Base-by-base conservation (phyloP, 1,140 invertebrate species). In the Battus philenor region DNA sequence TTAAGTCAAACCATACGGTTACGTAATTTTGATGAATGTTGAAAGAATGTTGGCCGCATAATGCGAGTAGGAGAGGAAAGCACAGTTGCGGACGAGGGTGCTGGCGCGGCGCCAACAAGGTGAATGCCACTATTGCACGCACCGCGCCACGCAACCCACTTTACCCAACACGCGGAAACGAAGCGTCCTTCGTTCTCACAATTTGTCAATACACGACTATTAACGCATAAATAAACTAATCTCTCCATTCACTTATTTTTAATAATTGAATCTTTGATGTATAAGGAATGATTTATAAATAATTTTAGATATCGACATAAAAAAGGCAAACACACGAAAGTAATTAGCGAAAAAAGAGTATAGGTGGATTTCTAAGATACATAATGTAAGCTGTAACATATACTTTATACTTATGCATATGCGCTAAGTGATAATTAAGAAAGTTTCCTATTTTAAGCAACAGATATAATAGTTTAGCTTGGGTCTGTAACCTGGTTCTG, bases 41-140 rank as follows among this genome's bases (percentile, higher is more conserved):
- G 24, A 36, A 66, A 63, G 62, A 68, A 63, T 58, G 47, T 61
- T 20, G 38, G 38, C 39, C 49, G 47, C 58, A 53, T 47, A 48
- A 8, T 24, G n/a, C 24, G 27, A 18, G 20, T 18, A 16, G 5
- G 45, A 30, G 54, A 29, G 31, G 29, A 36, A 39, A 44, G 48
- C 51, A 44, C 51, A 49, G 47, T 44, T 36, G 44, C 43, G 48
- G 51, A n/a, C 59, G 59, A 46, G 46, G 41, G 43, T 38, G 47
- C 64, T 84, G 80, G 80, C 69, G 34, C 8, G 17, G 46, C 16
- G 75, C 80, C 80, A 84, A 84, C 80, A 81, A 84, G 80, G 80
- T 81, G 80, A 84, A 84, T 84, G 80, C 80, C 80, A 84, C 80
- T 66, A 68, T 54, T 31, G 44, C 70, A 71, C 68, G 66, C 66